Conservation (phyloP, 2,797 vertebrate species). For the Lagorchestes hirsutus region DNA sequence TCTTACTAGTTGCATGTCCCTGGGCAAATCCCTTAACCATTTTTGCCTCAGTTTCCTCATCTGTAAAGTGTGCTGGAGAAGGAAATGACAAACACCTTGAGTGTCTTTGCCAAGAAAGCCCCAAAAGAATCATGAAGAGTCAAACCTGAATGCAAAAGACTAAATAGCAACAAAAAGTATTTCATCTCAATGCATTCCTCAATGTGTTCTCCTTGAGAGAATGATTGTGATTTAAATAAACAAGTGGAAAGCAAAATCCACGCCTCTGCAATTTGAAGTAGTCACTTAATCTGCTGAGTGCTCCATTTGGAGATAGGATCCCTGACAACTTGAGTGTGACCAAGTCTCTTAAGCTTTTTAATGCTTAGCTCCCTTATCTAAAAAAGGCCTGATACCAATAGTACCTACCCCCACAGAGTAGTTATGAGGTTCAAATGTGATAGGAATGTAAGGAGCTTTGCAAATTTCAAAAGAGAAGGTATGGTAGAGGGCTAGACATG, state of each 20-base stretch:
- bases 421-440: background rate
- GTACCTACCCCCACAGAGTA: background rate
- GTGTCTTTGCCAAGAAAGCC: background rate
- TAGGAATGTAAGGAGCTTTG: background rate
- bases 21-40: background rate
- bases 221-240: constrained; percentile 36
- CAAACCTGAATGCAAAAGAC: background rate
- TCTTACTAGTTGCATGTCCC: background rate
- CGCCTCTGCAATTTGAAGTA: constrained; percentile 1
- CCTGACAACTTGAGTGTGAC: background rate
- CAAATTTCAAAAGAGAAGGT: background rate
- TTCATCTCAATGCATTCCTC: background rate
- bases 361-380: background rate
- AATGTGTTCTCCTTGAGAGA: background rate
- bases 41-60: background rate
- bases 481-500: background rate
- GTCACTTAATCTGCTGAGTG: background rate
- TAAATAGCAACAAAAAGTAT: background rate
- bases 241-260: background rate
- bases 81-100: background rate
- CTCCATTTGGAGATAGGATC: background rate
- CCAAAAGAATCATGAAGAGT: no score
- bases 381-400: background rate
- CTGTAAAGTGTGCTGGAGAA: background rate
- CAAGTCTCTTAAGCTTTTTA: background rate